Evolutionary conservation across 2,888 invertebrate species (phyloP).

Genomic region (Hedychridium roseum): DNA sequence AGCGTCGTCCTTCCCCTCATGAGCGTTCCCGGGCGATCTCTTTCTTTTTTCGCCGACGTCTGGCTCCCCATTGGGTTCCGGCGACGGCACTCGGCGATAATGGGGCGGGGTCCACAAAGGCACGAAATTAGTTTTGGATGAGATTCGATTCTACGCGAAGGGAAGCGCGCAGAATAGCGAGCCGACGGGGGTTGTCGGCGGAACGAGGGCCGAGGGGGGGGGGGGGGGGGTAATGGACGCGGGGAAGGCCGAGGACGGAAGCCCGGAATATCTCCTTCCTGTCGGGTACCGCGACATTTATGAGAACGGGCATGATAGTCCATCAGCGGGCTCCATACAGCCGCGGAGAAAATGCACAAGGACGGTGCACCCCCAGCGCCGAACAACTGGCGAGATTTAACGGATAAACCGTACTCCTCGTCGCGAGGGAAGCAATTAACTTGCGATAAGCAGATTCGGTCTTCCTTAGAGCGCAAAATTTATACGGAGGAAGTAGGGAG

Average conservation of each 20-base stretch:
- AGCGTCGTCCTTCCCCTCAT: slow-evolving; percentile 7
- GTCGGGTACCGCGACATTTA: slow-evolving; percentile 10
- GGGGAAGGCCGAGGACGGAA: slow-evolving; percentile 13
- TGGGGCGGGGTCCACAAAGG: slow-evolving; percentile 53
- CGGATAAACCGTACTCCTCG: too few species aligned
- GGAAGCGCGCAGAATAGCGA: too few species aligned
- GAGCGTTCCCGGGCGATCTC: slow-evolving; percentile 4
- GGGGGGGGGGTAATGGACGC: slow-evolving; percentile 4
- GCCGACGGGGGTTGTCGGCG: too few species aligned
- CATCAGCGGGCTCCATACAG: too few species aligned
- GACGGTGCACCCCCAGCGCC: too few species aligned
- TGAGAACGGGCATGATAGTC: slow-evolving; percentile 17
- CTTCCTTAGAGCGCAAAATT: too few species aligned
- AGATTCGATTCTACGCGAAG: slow-evolving; percentile 51
- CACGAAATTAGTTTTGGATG: slow-evolving; percentile 59
- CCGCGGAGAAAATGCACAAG: too few species aligned
- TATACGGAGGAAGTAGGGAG: too few species aligned
- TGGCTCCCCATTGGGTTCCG: background rate
- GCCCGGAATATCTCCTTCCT: slow-evolving; percentile 5
- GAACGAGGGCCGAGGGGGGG: background rate
- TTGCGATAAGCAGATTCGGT: too few species aligned
- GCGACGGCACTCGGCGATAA: slow-evolving; percentile 26
- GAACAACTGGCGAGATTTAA: too few species aligned
- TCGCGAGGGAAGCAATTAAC: too few species aligned
- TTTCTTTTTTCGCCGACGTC: slow-evolving; percentile 5